Conservation (phyloP, 2,888 invertebrate genomes). For the Chydorus sphaericus region DNA sequence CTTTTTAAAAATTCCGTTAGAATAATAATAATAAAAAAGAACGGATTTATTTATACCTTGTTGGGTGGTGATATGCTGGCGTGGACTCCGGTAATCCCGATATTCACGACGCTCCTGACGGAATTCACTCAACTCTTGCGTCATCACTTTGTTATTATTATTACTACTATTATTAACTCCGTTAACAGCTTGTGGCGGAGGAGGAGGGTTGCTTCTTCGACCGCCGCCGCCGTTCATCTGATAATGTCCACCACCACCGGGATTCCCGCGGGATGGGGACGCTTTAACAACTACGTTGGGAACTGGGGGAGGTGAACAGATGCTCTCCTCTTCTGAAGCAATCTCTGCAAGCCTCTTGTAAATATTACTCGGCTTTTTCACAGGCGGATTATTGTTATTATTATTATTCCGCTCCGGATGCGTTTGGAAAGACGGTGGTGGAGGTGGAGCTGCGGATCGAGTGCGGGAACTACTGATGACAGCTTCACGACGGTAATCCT, state of each 20-base stretch:
- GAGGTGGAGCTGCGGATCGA: background rate
- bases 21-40: background rate
- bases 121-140: conserved; percentile 40
- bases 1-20: background rate
- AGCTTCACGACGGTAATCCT: background rate
- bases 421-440: background rate
- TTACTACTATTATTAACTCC: background rate
- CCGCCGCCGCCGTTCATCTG: no score
- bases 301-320: background rate
- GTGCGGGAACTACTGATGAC: background rate
- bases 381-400: background rate
- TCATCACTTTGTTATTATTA: conserved; percentile 22
- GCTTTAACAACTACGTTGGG: background rate
- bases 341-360: background rate
- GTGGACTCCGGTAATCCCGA: conserved; percentile 32
- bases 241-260: no score
- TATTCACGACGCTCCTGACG: conserved; percentile 38
- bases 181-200: background rate
- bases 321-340: conserved; percentile 2
- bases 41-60: no score
- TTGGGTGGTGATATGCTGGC: no score
- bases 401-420: background rate
- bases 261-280: no score
- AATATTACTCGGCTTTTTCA: background rate
- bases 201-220: no score